These are phyloP conservation scores for Phrynocephalus forsythii DNA, from an alignment of 2,797 vertebrate genomes.

Conservation along the genomic window DNA sequence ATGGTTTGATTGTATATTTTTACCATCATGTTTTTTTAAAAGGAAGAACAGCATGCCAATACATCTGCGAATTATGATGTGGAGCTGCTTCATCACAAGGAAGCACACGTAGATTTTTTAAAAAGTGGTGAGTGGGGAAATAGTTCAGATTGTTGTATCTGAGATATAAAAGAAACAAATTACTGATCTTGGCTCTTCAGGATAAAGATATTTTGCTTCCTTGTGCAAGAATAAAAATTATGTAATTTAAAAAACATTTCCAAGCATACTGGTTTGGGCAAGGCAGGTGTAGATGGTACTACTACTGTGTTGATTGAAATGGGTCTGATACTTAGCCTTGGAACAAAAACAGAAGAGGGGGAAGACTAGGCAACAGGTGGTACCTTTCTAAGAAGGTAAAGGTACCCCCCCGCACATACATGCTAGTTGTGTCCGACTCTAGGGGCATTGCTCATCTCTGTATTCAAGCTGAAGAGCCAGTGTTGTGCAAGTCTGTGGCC, in stretches of 20 bases:
- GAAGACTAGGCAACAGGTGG: too few species aligned
- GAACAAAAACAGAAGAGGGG: too few species aligned
- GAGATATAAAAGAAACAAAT: neutral
- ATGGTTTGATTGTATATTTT: constrained; percentile 26
- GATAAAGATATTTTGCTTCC: neutral
- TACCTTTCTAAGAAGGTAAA: too few species aligned
- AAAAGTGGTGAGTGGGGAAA: constrained; percentile 88
- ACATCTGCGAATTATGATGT: constrained; percentile 99
- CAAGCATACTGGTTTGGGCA: neutral
- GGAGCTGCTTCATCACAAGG: constrained; percentile 96
- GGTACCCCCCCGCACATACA: too few species aligned
- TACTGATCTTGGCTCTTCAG: neutral
- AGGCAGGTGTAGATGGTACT: too few species aligned
- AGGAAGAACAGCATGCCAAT: constrained; percentile 99
- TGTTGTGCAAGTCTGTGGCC: too few species aligned
- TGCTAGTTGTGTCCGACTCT: too few species aligned
- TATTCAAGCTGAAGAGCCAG: too few species aligned
- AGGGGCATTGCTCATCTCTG: too few species aligned
- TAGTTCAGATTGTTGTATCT: neutral
- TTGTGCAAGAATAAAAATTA: neutral
- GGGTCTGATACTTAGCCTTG: too few species aligned
- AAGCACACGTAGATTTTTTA: constrained; percentile 95
- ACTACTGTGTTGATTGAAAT: too few species aligned
- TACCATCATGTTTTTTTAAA: constrained; percentile 69
- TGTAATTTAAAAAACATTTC: neutral